Conservation (phyloP, 2,797 vertebrate species). For the Bradypodion pumilum region DNA sequence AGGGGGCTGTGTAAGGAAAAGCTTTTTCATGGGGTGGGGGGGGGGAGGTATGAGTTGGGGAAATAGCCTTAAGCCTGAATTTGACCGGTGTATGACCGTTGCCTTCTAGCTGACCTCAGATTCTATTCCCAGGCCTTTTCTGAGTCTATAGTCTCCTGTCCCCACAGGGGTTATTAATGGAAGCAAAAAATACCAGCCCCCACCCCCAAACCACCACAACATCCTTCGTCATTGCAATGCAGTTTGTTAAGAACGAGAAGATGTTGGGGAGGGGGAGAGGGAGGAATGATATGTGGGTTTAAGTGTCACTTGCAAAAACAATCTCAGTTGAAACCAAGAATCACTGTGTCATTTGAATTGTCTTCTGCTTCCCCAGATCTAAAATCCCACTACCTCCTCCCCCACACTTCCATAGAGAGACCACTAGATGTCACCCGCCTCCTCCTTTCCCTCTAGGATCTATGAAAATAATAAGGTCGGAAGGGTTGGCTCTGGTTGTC, state of each 20-base stretch:
- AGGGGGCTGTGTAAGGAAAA: slow-evolving; percentile 1
- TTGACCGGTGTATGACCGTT: slow-evolving; percentile 97
- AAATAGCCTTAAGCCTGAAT: slow-evolving; percentile 92
- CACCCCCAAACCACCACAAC: slow-evolving; percentile 21
- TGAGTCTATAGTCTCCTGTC: slow-evolving; percentile 67
- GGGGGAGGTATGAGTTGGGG: slow-evolving; percentile 76
- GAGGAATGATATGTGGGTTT: slow-evolving; percentile 53
- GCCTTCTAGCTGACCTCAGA: slow-evolving; percentile 92
- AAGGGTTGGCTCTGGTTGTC: background rate
- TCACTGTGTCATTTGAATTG: slow-evolving; percentile 49
- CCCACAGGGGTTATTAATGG: slow-evolving; percentile 74
- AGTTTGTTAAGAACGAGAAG: slow-evolving; percentile 63
- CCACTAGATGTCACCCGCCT: slow-evolving; percentile 79
- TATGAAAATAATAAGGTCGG: slow-evolving; percentile 62
- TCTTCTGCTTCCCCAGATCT: slow-evolving; percentile 40
- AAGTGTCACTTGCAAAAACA: slow-evolving; percentile 45
- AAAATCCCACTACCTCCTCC: slow-evolving; percentile 20
- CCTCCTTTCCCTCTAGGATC: slow-evolving; percentile 66
- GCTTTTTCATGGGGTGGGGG: slow-evolving; percentile 47
- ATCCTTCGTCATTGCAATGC: slow-evolving; percentile 55
- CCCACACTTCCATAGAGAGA: slow-evolving; percentile 50
- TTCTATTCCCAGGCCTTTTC: slow-evolving; percentile 66
- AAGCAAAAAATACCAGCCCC: slow-evolving; percentile 46
- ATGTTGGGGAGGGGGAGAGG: slow-evolving; percentile 9
- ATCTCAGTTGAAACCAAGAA: slow-evolving; percentile 55